Evolutionary conservation across 1,140 invertebrate genomes (phyloP), one percentile per base, ranked within the genome.

Genomic region (Meloidogyne chitwoodi): DNA sequence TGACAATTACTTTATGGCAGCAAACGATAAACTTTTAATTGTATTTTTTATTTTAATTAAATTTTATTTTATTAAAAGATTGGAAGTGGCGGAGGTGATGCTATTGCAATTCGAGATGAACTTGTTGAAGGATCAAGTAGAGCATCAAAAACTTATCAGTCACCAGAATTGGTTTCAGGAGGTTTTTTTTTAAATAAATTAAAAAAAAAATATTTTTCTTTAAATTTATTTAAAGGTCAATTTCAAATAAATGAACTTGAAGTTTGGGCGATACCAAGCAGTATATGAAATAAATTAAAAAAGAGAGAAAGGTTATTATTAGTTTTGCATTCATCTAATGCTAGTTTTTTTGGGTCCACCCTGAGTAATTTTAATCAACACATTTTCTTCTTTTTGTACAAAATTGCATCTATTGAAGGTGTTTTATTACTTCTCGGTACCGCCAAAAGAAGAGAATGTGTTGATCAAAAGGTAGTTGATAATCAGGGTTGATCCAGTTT

Each of bases 241-340:
- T 86, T 85, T 76, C 79, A 82, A 48, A 86, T 86, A 68, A 79
- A 87, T 72, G 84, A 86, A 70, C 68, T 86, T 1, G 84, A 86
- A 80, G 84, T 87, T 19, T 85, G 84, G 61, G 68, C 78, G 8
- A 73, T 73, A 27, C 34, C 70, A 22, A 73, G 70, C 22, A 56
- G 27, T 63, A 64, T 63, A 26, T 73, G 61, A n/a, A 56, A 3
- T 12, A 48, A 48, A 48, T 19, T 48, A 19, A 41, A 41, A n/a
- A n/a, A n/a, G n/a, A n/a, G n/a, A n/a, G n/a, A n/a, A n/a, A n/a
- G n/a, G n/a, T n/a, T n/a, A n/a, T n/a, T n/a, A n/a, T n/a, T n/a
- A n/a, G n/a, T n/a, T n/a, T n/a, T n/a, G n/a, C n/a, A n/a, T n/a
- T n/a, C n/a, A n/a, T n/a, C n/a, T n/a, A n/a, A n/a, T n/a, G n/a